These are phyloP conservation scores for Pampus argenteus DNA, from an alignment of 2,797 vertebrate genomes.

Conservation along the genomic window DNA sequence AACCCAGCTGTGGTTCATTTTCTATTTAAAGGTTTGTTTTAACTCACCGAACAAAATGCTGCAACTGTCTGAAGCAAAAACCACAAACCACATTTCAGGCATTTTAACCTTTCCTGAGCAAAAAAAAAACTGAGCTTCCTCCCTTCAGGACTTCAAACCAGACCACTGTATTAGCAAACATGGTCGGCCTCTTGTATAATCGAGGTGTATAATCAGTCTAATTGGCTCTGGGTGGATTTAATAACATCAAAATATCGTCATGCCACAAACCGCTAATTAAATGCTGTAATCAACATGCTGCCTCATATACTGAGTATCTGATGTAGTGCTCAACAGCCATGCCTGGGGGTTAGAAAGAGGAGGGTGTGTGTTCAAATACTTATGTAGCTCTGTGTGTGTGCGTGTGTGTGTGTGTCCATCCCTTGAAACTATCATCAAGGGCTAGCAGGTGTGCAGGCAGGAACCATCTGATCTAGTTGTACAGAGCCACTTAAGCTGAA, in stretches of 20 bases:
- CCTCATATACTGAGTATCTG: conserved; percentile 55
- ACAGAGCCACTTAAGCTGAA: conserved; percentile 32
- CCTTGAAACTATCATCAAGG: conserved; percentile 39
- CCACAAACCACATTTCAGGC: conserved; percentile 29
- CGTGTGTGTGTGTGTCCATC: conserved; percentile 16
- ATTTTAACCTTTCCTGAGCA: too few species aligned
- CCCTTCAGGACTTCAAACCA: conserved; percentile 25
- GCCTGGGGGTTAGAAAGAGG: conserved; percentile 31
- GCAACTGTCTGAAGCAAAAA: conserved; percentile 24
- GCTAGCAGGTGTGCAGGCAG: conserved; percentile 59
- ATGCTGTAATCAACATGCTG: conserved; percentile 65
- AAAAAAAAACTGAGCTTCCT: conserved; percentile 27
- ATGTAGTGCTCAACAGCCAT: conserved; percentile 46
- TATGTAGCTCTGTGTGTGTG: conserved; percentile 9
- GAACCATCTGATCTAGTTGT: conserved; percentile 38
- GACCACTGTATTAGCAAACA: conserved; percentile 59
- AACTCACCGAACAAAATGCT: conserved; percentile 13
- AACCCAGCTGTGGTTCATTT: neutral
- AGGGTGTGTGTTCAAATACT: conserved; percentile 16
- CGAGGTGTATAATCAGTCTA: conserved; percentile 60
- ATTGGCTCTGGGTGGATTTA: conserved; percentile 63
- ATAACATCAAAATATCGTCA: conserved; percentile 62
- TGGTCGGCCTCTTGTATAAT: conserved; percentile 46
- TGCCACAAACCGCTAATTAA: conserved; percentile 71
- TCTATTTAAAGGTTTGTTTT: conserved; percentile 29